Percentiles rank a stretch among this genome's conserved stretches.
These are phyloP conservation scores for Streblospio benedicti DNA, from an alignment of 1,140 invertebrate genomes.

Conservation along the genomic window DNA sequence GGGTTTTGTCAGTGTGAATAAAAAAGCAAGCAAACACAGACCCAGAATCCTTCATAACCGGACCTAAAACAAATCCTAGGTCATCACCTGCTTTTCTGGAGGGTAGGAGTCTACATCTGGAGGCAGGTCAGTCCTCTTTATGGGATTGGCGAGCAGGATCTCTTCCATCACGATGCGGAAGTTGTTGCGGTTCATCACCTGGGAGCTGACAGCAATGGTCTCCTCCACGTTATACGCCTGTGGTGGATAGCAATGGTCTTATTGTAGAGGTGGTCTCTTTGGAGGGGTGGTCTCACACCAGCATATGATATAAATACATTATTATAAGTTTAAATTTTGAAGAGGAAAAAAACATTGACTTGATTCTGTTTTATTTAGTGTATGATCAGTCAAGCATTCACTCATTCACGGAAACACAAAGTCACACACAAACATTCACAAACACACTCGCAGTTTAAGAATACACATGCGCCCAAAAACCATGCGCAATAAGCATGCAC, in stretches of 20 bases:
- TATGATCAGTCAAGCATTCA: too few species aligned
- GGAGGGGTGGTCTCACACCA: background rate
- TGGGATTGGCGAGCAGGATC: slow-evolving; percentile 35
- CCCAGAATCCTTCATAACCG: background rate
- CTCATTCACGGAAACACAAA: too few species aligned
- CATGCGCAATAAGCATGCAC: too few species aligned
- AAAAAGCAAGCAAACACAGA: background rate
- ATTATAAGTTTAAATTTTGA: background rate
- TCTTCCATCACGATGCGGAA: slow-evolving; percentile 41
- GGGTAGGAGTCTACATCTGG: slow-evolving; percentile 27
- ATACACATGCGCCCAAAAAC: too few species aligned
- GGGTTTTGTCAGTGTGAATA: background rate
- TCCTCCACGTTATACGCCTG: slow-evolving; percentile 41
- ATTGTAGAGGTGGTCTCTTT: too few species aligned
- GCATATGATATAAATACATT: background rate
- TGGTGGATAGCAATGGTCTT: too few species aligned
- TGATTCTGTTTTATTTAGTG: too few species aligned
- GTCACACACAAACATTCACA: too few species aligned
- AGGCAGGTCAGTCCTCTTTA: slow-evolving; percentile 28
- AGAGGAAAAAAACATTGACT: background rate
- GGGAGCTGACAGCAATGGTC: slow-evolving; percentile 37
- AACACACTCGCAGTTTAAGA: too few species aligned
- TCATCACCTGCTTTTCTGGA: slow-evolving; percentile 35
- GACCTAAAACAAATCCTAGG: background rate
- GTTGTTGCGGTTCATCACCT: slow-evolving; percentile 44